Base-by-base conservation (phyloP, 2,888 invertebrate genomes). In the Clanis bilineata region DNA sequence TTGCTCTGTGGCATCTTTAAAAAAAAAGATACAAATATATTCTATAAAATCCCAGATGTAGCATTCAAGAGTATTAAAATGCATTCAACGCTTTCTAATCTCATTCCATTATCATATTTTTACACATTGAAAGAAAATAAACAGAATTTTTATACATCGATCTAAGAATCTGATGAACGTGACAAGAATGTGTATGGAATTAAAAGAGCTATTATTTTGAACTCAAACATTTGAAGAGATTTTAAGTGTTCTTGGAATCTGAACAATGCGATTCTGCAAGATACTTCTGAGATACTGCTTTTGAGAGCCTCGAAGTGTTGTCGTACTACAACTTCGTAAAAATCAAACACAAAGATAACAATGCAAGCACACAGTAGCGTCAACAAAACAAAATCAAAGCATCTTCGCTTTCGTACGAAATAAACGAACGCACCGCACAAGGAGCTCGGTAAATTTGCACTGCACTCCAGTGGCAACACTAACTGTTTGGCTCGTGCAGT, bases 391-490 rank as follows among this genome's bases (percentile, higher is more conserved):
- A 85, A 84, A 85, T 82, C 80, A 77, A 79, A 79, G 74, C 73
- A 73, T 69, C 69, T 57, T 67, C 76, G 74, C 73, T 74, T 78
- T 74, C 74, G 73, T 76, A 77, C 77, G 74, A 81, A 81, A 84
- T 83, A 86, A 87, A 83, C 80, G 82, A 79, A 79, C 79, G 83
- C 70, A 70, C 84, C 87, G 74, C 86, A 82, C 82, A 82, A 86
- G 84, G 82, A 83, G 81, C 74, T 82, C 77, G 74, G 85, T 86
- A 89, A 91, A 90, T 91, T 88, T 87, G 85, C 91, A 86, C 83
- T 85, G 85, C 91, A 85, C 90, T 90, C 80, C 76, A 82, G 73
- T 78, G 65, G 87, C 83, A 76, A 89, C 90, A 88, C 82, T 88
- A 80, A 82, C 87, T 86, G 80, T 87, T 86, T 85, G 81, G 85